A percentile compares a stretch with the other conserved stretches of the same genome.
Evolutionary conservation across 2,888 invertebrate genomes (phyloP).

Genomic region (Eupeodes luniger): DNA sequence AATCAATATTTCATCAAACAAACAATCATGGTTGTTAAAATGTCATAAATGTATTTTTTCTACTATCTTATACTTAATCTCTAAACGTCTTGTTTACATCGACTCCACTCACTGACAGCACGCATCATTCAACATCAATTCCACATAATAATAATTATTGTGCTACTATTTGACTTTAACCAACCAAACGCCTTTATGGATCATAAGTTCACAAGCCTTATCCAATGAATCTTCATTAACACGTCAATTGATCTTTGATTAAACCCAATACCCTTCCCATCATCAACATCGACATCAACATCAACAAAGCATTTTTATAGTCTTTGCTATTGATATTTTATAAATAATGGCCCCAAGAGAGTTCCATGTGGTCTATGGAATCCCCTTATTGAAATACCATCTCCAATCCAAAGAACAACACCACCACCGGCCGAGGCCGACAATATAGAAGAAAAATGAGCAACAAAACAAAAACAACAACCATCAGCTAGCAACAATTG

Average conservation of each 20-base stretch:
- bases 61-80: background rate
- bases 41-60: background rate
- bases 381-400: slow-evolving; percentile 45
- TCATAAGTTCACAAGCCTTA: slow-evolving; percentile 60
- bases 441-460: background rate
- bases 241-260: slow-evolving; percentile 62
- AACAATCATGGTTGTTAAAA: slow-evolving; percentile 4
- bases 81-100: slow-evolving; percentile 30
- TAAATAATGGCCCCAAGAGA: slow-evolving; percentile 36
- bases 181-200: slow-evolving; percentile 37
- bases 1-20: too few species aligned
- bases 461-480: background rate
- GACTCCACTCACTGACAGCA: slow-evolving; percentile 34
- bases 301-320: background rate
- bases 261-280: slow-evolving; percentile 33
- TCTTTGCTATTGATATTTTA: slow-evolving; percentile 5
- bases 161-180: slow-evolving; percentile 28
- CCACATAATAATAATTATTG: slow-evolving; percentile 13
- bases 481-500: slow-evolving; percentile 18
- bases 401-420: background rate
- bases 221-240: slow-evolving; percentile 73
- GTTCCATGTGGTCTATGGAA: slow-evolving; percentile 37
- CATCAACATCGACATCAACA: background rate
- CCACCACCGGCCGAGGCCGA: too few species aligned
- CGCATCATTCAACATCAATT: slow-evolving; percentile 41